Evolutionary conservation across 2,113 vertebrate species (phyloP).

Genomic region (Tor tambroides): DNA sequence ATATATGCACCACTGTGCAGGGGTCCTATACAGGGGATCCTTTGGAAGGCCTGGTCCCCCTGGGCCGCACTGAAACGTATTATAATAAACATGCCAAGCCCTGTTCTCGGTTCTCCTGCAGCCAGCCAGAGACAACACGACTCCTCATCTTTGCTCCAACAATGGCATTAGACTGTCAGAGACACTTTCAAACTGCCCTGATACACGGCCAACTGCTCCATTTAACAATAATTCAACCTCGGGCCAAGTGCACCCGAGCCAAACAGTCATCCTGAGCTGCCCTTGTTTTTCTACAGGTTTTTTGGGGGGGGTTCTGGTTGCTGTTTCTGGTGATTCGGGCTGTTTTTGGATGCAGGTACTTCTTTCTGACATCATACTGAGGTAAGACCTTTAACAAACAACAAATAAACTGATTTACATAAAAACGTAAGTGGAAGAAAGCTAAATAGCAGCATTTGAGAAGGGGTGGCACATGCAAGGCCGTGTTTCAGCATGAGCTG

Average conservation of each 20-base stretch:
- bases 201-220: slow-evolving; percentile 54
- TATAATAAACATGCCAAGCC: slow-evolving; percentile 50
- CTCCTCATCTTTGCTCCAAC: slow-evolving; percentile 46
- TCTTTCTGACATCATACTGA: slow-evolving; percentile 42
- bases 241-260: slow-evolving; percentile 37
- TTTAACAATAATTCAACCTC: slow-evolving; percentile 52
- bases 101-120: slow-evolving; percentile 32
- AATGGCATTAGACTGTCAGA: slow-evolving; percentile 58
- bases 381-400: neutral
- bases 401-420: neutral
- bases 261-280: slow-evolving; percentile 41
- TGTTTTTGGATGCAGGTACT: slow-evolving; percentile 9
- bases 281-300: slow-evolving; percentile 11
- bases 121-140: slow-evolving; percentile 30
- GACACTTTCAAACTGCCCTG: slow-evolving; percentile 39
- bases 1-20: too few species aligned
- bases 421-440: neutral
- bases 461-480: neutral
- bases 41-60: slow-evolving; percentile 11
- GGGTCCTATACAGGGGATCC: slow-evolving; percentile 12
- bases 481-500: neutral
- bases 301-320: neutral
- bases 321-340: neutral
- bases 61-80: slow-evolving; percentile 41
- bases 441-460: neutral